phyloP scores from a whole-genome alignment of 2,888 invertebrate species.

The Alviniconcha strummeri region DNA sequence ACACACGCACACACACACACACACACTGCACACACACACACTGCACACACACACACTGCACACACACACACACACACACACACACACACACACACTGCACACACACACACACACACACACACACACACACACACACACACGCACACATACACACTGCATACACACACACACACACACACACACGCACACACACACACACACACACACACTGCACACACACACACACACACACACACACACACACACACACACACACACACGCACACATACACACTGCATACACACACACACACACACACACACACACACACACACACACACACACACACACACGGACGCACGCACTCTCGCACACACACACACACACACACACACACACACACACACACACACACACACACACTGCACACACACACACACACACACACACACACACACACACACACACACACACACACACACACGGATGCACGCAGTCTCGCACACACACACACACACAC shows the following conservation, averaged over 20 bases:
- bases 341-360: too few species aligned
- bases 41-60: too few species aligned
- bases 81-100: slow-evolving; percentile 18
- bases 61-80: neutral
- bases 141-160: neutral
- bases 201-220: slow-evolving; percentile 1
- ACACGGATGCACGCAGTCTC: neutral
- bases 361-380: too few species aligned
- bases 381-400: too few species aligned
- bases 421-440: slow-evolving; percentile 22
- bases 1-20: too few species aligned
- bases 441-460: slow-evolving; percentile 29
- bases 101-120: slow-evolving; percentile 20
- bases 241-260: too few species aligned
- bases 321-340: too few species aligned
- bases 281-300: too few species aligned
- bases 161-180: too few species aligned
- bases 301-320: too few species aligned
- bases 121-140: slow-evolving; percentile 30
- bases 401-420: slow-evolving; percentile 1
- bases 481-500: slow-evolving; percentile 19
- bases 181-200: neutral
- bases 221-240: too few species aligned
- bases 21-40: neutral
- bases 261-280: too few species aligned